Conservation (phyloP, 2,113 vertebrate species). For the Narcine bancroftii region DNA sequence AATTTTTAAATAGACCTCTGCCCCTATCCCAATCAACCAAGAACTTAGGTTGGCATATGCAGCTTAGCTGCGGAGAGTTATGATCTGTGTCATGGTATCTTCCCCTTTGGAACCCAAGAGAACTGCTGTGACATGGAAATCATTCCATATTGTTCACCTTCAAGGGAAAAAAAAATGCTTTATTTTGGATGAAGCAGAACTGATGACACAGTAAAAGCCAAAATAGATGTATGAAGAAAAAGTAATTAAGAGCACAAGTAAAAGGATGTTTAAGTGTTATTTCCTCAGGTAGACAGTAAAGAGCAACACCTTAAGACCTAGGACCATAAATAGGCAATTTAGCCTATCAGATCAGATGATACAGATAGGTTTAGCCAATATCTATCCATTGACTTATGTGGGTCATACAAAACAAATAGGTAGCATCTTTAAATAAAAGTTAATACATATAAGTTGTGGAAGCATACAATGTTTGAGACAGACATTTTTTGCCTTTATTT, state of each 20-base stretch:
- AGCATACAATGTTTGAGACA: no score
- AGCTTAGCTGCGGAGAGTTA: not conserved
- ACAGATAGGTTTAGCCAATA: not conserved
- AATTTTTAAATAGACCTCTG: not conserved
- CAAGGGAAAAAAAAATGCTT: not conserved
- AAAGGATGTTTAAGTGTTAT: not conserved
- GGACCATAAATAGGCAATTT: no score
- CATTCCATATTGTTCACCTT: no score
- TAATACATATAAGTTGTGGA: no score
- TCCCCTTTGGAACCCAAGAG: not conserved
- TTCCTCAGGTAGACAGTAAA: not conserved
- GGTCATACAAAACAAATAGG: no score
- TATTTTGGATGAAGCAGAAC: not conserved
- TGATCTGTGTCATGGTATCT: not conserved
- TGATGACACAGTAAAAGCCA: not conserved
- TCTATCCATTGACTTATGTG: not conserved
- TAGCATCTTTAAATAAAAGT: no score
- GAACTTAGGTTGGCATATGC: not conserved
- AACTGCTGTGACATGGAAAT: not conserved
- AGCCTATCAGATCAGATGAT: no score
- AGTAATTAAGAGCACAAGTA: not conserved
- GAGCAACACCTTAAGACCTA: no score
- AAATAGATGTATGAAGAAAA: not conserved
- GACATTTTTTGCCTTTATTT: no score
- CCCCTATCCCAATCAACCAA: not conserved